Base-by-base conservation (phyloP, 2,888 invertebrate genomes). In the Ypsolopha scabrella region DNA sequence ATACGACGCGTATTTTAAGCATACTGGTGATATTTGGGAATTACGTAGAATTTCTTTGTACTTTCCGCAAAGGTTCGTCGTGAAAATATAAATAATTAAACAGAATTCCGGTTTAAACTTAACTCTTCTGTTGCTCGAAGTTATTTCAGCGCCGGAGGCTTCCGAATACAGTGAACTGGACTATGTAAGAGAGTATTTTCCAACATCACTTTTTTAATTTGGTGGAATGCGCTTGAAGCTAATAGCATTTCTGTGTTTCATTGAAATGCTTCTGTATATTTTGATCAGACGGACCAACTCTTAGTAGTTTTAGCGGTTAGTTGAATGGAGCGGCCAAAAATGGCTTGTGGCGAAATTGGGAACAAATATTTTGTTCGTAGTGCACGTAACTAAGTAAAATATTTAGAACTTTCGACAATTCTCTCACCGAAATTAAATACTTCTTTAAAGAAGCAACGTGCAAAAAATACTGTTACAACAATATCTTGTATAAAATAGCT, bases 201-300 rank as follows among this genome's bases (percentile, higher is more conserved):
- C 45, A 34, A 34, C 45, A 33, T 45, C 45, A 45, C 45, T 45
- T 45, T 34, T 33, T n/a, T 8, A 8, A 14, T 14, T n/a, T 11
- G n/a, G 43, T 13, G 43, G 43, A 39, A 39, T 10, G 10, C 13
- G 48, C 8, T 13, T 37, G 11, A 37, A 38, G 8, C 43, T 57
- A 56, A 52, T 58, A 52, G 47, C 53, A 36, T 13, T 24, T 50
- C 53, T 51, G 57, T 53, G 44, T 56, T 55, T 54, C 49, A 64
- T 65, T 57, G 58, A 60, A 65, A 53, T 35, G 69, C 67, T 67
- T 67, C 60, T 65, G 63, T 63, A 55, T 61, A 59, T 65, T 67
- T 75, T 73, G 71, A 73, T 70, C 75, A 67, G 72, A 75, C 61
- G 81, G 81, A 81, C 81, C 81, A 81, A 80, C 66, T 75, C 74